Evolutionary conservation across 2,113 vertebrate genomes (phyloP).

Genomic region (Oryzias celebensis): DNA sequence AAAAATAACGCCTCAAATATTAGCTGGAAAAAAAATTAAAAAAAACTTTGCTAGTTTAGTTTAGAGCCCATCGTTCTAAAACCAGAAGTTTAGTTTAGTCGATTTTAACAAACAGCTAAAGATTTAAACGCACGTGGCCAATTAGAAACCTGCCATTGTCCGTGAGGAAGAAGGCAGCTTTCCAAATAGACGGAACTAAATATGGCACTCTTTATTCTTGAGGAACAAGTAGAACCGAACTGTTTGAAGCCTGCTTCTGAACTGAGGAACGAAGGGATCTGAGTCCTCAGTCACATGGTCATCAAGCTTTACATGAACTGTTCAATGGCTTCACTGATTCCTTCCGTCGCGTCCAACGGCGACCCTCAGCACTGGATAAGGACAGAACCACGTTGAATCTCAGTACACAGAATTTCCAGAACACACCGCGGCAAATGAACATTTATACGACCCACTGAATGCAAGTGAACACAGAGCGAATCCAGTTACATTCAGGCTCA

Average conservation of each 20-base stretch:
- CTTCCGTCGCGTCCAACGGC: slow-evolving; percentile 26
- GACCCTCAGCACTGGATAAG: slow-evolving; percentile 33
- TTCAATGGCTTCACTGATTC: slow-evolving; percentile 23
- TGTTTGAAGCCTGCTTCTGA: slow-evolving; percentile 42
- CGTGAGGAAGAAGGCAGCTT: slow-evolving; percentile 57
- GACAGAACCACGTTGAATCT: slow-evolving; percentile 60
- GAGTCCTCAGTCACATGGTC: slow-evolving; percentile 45
- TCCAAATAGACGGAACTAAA: slow-evolving; percentile 59
- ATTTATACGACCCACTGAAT: slow-evolving; percentile 62
- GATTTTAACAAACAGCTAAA: slow-evolving; percentile 67
- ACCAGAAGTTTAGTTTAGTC: slow-evolving; percentile 45
- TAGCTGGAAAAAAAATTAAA: slow-evolving; percentile 22
- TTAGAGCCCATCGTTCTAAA: slow-evolving; percentile 40
- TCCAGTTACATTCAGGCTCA: slow-evolving; percentile 78
- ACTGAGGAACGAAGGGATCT: slow-evolving; percentile 33
- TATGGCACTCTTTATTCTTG: slow-evolving; percentile 77
- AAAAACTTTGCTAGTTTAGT: slow-evolving; percentile 49
- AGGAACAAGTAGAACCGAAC: slow-evolving; percentile 69
- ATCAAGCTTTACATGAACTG: slow-evolving; percentile 32
- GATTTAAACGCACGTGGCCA: slow-evolving; percentile 64
- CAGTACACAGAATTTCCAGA: slow-evolving; percentile 59
- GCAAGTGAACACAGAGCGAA: slow-evolving; percentile 52
- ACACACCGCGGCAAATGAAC: slow-evolving; percentile 67
- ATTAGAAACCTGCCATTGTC: slow-evolving; percentile 68
- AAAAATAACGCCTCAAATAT: slow-evolving; percentile 48